Percentiles rank a stretch among this genome's conserved stretches.
phyloP scores from a whole-genome alignment of 2,113 vertebrate genomes.

The Acrocephalus kingi region DNA sequence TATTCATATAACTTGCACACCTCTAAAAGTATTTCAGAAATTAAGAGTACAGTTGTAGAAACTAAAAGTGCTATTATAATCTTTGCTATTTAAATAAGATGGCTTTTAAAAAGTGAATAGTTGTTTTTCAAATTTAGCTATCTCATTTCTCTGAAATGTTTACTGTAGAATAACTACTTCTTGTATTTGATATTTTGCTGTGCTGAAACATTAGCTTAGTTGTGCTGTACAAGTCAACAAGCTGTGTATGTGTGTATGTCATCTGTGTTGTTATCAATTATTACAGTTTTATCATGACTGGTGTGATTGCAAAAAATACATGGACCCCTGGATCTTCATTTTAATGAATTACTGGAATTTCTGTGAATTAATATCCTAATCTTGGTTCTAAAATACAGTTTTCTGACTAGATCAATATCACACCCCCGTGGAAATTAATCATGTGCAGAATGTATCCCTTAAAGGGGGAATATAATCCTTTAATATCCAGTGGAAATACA shows the following conservation, averaged over 20 bases:
- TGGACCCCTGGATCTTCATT: background rate
- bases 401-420: slow-evolving; percentile 22
- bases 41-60: background rate
- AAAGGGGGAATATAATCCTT: slow-evolving; percentile 50
- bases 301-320: background rate
- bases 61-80: background rate
- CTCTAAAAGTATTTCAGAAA: background rate
- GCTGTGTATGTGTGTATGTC: background rate
- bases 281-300: background rate
- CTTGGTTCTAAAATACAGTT: background rate
- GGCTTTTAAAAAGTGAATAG: background rate
- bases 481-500: background rate
- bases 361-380: background rate
- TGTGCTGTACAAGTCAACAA: background rate
- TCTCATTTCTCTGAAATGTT: background rate
- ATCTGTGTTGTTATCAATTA: background rate
- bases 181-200: background rate
- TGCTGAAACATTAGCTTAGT: background rate
- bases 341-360: background rate
- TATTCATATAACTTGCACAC: background rate
- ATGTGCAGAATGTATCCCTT: background rate
- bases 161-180: background rate
- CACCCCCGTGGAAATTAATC: background rate
- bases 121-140: background rate
- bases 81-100: background rate